These are phyloP conservation scores for Petrocephalus schoutedeni DNA, from an alignment of 2,797 vertebrate species.

Conservation along the genomic window DNA sequence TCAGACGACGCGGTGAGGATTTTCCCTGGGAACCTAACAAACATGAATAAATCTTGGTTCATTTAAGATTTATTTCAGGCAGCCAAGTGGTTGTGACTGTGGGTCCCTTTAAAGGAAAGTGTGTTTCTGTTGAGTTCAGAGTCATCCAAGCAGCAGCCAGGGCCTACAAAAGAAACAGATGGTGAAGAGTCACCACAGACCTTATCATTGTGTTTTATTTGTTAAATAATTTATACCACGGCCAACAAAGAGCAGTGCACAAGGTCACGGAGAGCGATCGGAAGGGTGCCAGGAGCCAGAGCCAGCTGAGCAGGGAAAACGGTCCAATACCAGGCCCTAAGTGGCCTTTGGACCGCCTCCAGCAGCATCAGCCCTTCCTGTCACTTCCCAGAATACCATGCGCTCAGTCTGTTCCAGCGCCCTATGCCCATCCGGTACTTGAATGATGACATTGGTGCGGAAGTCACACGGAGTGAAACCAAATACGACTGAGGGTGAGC, in stretches of 20 bases:
- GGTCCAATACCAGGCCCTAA: background rate
- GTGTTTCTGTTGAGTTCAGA: background rate
- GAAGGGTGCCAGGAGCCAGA: background rate
- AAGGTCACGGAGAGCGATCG: background rate
- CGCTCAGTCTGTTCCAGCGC: background rate
- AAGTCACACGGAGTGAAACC: background rate
- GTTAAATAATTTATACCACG: background rate
- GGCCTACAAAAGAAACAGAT: background rate
- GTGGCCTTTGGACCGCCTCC: background rate
- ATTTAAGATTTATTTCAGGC: constrained; percentile 8
- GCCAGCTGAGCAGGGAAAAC: background rate
- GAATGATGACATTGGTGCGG: background rate
- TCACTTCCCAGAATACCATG: background rate
- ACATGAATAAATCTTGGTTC: constrained; percentile 19
- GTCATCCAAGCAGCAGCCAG: background rate
- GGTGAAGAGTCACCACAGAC: background rate
- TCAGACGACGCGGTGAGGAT: constrained; percentile 7
- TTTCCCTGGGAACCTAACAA: constrained; percentile 16
- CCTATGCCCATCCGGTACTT: background rate
- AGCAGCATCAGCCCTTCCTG: background rate
- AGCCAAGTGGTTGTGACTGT: background rate
- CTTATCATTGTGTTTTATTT: background rate
- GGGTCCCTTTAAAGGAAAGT: background rate
- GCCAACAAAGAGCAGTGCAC: background rate
- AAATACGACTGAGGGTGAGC: background rate